Evolutionary conservation across 2,113 vertebrate genomes (phyloP).

Genomic region (Dasyprocta punctata): DNA sequence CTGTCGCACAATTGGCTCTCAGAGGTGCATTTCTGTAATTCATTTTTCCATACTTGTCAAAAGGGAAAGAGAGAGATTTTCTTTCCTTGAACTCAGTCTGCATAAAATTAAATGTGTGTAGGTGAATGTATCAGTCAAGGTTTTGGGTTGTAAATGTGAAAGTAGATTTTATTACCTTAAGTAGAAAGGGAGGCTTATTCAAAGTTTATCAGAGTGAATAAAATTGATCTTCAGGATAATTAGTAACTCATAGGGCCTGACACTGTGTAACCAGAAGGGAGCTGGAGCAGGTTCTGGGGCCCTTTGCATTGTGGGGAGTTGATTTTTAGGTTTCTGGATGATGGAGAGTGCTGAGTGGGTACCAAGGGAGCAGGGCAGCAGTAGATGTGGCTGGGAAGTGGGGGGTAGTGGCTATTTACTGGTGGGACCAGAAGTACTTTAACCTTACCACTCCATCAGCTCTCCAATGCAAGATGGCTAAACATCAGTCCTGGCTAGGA

Average conservation of each 20-base stretch:
- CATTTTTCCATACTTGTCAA: neutral
- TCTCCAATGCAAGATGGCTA: fast-evolving
- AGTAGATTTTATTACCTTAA: neutral
- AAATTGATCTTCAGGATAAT: neutral
- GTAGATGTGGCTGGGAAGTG: fast-evolving
- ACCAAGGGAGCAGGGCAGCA: no score
- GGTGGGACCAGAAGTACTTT: neutral
- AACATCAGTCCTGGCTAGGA: fast-evolving
- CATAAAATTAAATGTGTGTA: neutral
- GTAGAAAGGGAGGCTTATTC: neutral
- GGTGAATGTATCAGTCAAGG: neutral
- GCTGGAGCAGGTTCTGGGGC: neutral
- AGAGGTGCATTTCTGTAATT: neutral
- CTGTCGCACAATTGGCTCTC: neutral
- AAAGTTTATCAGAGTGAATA: neutral
- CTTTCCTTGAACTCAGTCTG: neutral
- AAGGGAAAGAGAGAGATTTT: neutral
- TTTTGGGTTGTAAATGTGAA: neutral
- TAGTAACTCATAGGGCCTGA: neutral
- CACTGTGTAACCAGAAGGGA: neutral
- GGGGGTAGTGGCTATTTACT: neutral
- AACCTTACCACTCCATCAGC: neutral
- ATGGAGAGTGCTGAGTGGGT: neutral
- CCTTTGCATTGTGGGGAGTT: neutral
- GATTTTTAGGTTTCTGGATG: neutral